Evolutionary conservation across 2,113 vertebrate genomes (phyloP).

Genomic region (Pteropus alecto): DNA sequence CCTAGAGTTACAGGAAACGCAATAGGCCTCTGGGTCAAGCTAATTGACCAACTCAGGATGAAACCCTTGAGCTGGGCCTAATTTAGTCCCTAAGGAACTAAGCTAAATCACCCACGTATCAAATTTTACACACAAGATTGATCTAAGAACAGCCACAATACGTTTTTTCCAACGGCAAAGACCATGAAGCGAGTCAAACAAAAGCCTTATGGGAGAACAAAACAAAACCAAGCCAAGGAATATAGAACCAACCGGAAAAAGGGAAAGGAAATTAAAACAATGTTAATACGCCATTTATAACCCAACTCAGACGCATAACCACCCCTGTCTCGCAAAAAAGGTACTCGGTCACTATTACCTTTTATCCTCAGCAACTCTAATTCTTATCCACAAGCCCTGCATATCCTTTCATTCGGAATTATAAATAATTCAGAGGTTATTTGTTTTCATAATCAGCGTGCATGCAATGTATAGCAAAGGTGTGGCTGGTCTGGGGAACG

Average conservation of each 20-base stretch:
- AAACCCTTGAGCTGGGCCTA: neutral
- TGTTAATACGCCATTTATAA: neutral
- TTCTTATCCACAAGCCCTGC: neutral
- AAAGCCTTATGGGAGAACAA: neutral
- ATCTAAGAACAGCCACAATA: neutral
- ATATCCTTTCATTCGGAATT: constrained; percentile 58
- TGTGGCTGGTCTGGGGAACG: neutral
- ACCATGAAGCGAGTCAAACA: neutral
- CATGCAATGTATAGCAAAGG: neutral
- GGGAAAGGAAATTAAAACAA: constrained; percentile 8
- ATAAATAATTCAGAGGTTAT: constrained; percentile 43
- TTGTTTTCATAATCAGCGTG: constrained; percentile 1
- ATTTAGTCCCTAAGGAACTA: neutral
- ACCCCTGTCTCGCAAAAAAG: neutral
- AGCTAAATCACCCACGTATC: neutral
- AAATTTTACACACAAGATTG: neutral
- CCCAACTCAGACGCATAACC: neutral
- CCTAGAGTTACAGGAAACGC: neutral
- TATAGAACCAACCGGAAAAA: neutral
- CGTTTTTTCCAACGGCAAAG: neutral
- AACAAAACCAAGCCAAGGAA: constrained; percentile 3
- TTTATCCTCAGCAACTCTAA: neutral
- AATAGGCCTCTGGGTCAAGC: neutral
- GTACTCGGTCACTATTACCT: neutral
- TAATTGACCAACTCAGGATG: neutral